phyloP scores from a whole-genome alignment of 1,140 invertebrate genomes.

The Eurosta solidaginis region DNA sequence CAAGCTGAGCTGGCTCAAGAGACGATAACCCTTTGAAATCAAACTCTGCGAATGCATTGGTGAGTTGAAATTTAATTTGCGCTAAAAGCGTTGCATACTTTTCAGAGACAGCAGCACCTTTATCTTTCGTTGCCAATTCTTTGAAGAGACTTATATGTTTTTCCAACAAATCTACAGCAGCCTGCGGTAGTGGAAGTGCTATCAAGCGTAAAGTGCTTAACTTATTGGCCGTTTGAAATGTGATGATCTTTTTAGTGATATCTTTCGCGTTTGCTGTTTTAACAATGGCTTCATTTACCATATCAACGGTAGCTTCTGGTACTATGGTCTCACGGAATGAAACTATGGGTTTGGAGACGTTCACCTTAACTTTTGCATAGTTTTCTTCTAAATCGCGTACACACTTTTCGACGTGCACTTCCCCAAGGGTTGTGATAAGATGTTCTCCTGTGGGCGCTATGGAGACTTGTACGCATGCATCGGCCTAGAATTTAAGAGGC shows the following conservation, averaged over 20 bases:
- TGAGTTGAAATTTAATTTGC: conserved; percentile 69
- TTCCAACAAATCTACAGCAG: conserved; percentile 70
- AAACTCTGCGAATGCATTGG: conserved; percentile 63
- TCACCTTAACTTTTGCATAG: conserved; percentile 87
- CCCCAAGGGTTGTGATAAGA: conserved; percentile 94
- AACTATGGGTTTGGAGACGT: conserved; percentile 93
- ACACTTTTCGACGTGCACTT: conserved; percentile 97
- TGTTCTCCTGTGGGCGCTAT: conserved; percentile 95
- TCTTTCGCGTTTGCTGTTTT: conserved; percentile 65
- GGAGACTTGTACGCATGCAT: conserved; percentile 88
- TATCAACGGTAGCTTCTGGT: conserved; percentile 79
- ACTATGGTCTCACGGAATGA: conserved; percentile 95
- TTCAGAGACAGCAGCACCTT: conserved; percentile 46
- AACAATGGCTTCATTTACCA: conserved; percentile 86
- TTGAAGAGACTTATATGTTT: conserved; percentile 64
- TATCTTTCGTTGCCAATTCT: conserved; percentile 43
- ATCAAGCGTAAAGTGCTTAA: conserved; percentile 75
- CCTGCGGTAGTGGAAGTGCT: conserved; percentile 77
- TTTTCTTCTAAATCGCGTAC: conserved; percentile 79
- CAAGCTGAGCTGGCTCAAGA: conserved; percentile 39
- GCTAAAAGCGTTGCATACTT: conserved; percentile 41
- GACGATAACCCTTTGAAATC: conserved; percentile 43
- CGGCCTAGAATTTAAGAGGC: conserved; percentile 69
- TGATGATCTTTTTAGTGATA: conserved; percentile 63
- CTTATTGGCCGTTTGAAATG: conserved; percentile 73